Base-by-base conservation (phyloP, 2,888 invertebrate species). In the Teinopalpus imperialis region DNA sequence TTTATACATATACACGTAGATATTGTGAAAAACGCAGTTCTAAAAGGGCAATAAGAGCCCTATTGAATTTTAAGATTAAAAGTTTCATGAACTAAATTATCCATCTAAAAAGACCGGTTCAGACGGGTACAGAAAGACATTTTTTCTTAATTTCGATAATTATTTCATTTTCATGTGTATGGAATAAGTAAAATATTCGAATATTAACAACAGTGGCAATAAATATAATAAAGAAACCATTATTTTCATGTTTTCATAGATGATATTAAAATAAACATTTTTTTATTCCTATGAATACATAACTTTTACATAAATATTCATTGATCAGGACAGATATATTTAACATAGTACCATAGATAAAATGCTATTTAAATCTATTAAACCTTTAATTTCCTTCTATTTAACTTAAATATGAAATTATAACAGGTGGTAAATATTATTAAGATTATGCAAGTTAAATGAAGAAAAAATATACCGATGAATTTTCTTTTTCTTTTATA, bases 1-100 rank as follows among this genome's bases (percentile, higher is more conserved):
- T 77, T 78, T 77, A 70, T 75, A 80, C 73, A 79, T 76, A 79
- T 74, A 81, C 74, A 74, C 65, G 70, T 66, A 72, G 62, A 66
- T 58, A 64, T 61, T 53, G 63, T 69, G 70, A 69, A 73, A 68
- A 63, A 67, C 57, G 56, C 58, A 59, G 61, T 56, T 59, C 61
- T 52, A 62, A 51, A 56, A 65, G 63, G 60, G 56, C 53, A 46
- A 46, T 48, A 34, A 27, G 20, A 31, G 8, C 36, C 29, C 49
- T 44, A 49, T 50, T 47, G 53, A 43, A 35, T 46, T 51, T 54
- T 52, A 51, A 36, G 54, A 57, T 41, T 29, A 27, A 40, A 40
- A 27, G 14, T 20, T 34, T 12, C 13, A 35, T 18, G 23, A 46
- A 46, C 10, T 20, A 32, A 29, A 34, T 29, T 29, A 46, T 40